Evolutionary conservation across 2,888 invertebrate species (phyloP), one percentile per base, ranked within the genome.

Genomic region (Cantharis rustica): DNA sequence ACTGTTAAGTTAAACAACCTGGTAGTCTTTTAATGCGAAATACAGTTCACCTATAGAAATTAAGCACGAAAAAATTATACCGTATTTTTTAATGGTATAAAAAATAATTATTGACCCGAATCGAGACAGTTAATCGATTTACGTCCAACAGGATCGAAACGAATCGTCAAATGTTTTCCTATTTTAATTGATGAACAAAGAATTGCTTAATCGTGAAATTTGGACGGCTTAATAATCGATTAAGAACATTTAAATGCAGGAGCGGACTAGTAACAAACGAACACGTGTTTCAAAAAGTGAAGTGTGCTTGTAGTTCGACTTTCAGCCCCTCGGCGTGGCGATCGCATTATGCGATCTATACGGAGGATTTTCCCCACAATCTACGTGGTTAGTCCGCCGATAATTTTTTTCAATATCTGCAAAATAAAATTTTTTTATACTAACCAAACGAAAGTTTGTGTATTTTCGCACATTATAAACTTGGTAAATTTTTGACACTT

Each of bases 41-140:
- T 72, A 72, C 72, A 72, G 72, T 72, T 66, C 27, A 31, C 23
- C 26, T 62, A 70, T 62, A 64, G 27, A 71, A 71, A 27, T 71
- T 47, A 72, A 66, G 64, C 47, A 47, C 62, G 13, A 47, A 61
- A 72, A 66, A 72, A 66, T 66, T 61, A 66, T 72, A 72, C 72
- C 20, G 72, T 72, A 72, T 66, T 68, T 27, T 68, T 72, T 72
- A 72, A 72, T 72, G 64, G 17, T 62, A 15, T 23, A 15, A 15
- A 70, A 70, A 27, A 70, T 72, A 26, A 69, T 16, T 27, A 31
- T 31, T 31, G 16, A 31, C 31, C 16, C 31, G 27, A 15, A 47
- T 47, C 47, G n/a, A n/a, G 47, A 31, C 16, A 31, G 31, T 31
- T 69, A 27, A 69, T 31, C 27, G 31, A 31, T 47, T 47, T 47